Conservation (phyloP, 2,797 vertebrate genomes). For the Chrysocyon brachyurus region DNA sequence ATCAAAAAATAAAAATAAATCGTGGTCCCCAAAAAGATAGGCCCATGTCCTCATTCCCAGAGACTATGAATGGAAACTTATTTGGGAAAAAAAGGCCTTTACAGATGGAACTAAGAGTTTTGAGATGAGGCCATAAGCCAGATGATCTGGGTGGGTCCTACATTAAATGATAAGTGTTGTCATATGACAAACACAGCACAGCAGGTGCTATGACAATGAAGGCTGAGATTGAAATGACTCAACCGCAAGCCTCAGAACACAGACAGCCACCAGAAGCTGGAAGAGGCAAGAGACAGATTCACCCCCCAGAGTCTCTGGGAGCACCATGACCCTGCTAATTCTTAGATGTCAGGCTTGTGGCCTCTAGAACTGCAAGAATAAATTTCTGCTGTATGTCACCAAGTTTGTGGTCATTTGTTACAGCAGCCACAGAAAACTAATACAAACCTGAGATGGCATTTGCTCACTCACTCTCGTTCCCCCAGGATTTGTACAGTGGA, state of each 20-base stretch:
- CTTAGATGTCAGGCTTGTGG: not conserved
- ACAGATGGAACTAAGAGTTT: not conserved
- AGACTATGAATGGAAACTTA: not conserved
- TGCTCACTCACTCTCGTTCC: not conserved
- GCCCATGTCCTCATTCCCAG: not conserved
- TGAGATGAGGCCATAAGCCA: not conserved
- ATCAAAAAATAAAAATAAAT: not conserved
- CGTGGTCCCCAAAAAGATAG: not conserved
- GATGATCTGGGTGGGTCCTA: too few species aligned
- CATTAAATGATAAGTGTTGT: not conserved
- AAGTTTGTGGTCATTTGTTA: not conserved
- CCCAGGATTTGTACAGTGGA: not conserved
- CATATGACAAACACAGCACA: not conserved
- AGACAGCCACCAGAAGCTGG: not conserved
- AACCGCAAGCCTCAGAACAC: not conserved
- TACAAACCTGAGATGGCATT: not conserved
- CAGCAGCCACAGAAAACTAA: not conserved
- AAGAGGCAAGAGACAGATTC: fast-evolving
- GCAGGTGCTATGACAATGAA: not conserved
- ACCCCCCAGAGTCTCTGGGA: not conserved
- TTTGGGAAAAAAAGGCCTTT: not conserved
- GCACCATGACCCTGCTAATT: too few species aligned
- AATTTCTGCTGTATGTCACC: not conserved
- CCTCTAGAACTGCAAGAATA: not conserved
- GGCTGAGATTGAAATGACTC: not conserved